Base-by-base conservation (phyloP, 2,113 vertebrate species). In the Baryphthengus martii region DNA sequence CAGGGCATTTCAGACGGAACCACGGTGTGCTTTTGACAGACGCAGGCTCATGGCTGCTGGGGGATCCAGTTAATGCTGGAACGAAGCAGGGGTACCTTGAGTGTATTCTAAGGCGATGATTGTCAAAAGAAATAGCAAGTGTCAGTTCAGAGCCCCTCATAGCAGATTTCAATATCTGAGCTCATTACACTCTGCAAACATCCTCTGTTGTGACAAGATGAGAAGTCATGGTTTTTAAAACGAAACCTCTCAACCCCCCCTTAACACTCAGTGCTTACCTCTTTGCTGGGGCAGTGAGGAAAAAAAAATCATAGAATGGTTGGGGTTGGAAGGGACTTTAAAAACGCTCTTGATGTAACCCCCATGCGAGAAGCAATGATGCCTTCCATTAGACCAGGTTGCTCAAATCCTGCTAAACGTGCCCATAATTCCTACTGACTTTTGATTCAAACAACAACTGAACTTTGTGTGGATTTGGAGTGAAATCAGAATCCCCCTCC, bases 11-110 rank as follows among this genome's bases (percentile, higher is more conserved):
- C 19, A 23, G 68, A 10, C 52, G 21, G 50, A n/a, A 14, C 26
- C 1, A 3, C 6, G 28, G 6, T 4, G 40, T 16, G 2, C 2
- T 49, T 73, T 17, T 71, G 72, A 39, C 23, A 42, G 37, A 35
- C 0, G 0, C 0, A 7, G 1, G 50, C 7, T 49, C 24, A 0
- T 7, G 73, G 63, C 70, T 65, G 26, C 3, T 35, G 39, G 8
- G 35, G n/a, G 31, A 9, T 23, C 25, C 26, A 2, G 7, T 33
- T 47, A 31, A 9, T 0, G 2, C 66, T 63, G 66, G 55, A 55
- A 17, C 13, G 49, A 45, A 84, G 40, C 33, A 44, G 47, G 39
- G 28, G 6, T 26, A 50, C 21, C 42, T 78, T 28, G 31, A 81
- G 24, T 1, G 5, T 50, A 16, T 40, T 29, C 49, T 11, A 33